Conservation (phyloP, 2,797 vertebrate species). For the Tauraco hartlaubi region DNA sequence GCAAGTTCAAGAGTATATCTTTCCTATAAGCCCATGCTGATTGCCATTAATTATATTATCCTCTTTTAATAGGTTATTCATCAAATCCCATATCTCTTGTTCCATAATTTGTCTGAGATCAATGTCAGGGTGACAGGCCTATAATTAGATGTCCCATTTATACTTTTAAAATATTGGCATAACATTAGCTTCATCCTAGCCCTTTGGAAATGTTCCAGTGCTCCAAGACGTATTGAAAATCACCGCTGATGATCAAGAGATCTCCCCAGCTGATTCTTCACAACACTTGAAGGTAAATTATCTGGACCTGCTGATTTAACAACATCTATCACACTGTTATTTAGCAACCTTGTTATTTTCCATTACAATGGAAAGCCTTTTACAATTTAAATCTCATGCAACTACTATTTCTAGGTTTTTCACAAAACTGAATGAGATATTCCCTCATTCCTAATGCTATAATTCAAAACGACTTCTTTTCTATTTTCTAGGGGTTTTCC, state of each 20-base stretch:
- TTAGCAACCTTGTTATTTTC: conserved; percentile 29
- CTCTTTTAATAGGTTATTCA: conserved; percentile 63
- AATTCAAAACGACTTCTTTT: background rate
- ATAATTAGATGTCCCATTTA: conserved; percentile 69
- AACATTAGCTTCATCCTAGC: conserved; percentile 45
- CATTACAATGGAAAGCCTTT: background rate
- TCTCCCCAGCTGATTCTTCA: conserved; percentile 32
- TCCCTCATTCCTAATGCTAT: background rate
- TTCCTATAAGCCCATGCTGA: conserved; percentile 33
- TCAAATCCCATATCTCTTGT: conserved; percentile 53
- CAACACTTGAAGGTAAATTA: conserved; percentile 2
- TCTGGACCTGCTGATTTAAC: conserved; percentile 20
- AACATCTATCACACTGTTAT: background rate
- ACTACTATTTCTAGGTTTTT: background rate
- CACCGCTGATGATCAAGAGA: conserved; percentile 44
- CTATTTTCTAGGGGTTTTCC: background rate
- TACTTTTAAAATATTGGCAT: conserved; percentile 68
- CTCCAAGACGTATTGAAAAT: conserved; percentile 48
- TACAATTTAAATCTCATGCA: background rate
- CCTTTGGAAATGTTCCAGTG: conserved; percentile 40
- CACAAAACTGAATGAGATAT: background rate
- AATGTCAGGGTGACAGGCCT: conserved; percentile 68
- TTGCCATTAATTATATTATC: conserved; percentile 62
- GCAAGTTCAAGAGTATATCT: conserved; percentile 1
- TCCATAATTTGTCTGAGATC: conserved; percentile 63